Evolutionary conservation across 1,140 invertebrate species (phyloP), one percentile per base, ranked within the genome.

Genomic region (Pogonomyrmex californicus): DNA sequence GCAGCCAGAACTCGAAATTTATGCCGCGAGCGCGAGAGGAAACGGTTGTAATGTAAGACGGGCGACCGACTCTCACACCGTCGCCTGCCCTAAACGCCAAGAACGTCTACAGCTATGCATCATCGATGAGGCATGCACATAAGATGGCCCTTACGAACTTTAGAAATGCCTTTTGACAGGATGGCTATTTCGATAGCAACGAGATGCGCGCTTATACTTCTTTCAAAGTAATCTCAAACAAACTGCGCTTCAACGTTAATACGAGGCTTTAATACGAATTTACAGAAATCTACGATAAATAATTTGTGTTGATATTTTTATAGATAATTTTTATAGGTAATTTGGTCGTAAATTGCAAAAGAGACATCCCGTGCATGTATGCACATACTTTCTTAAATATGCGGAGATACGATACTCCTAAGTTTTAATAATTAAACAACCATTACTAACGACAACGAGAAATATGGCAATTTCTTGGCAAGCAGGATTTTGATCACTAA

Each of bases 51-150:
- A 86, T 70, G 76, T 65, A 76, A 47, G 56, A 89, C 76, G 70
- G 38, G 47, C 73, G 71, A 51, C 36, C 65, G 81, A 76, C 63
- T 62, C 76, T 62, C 86, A 82, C 71, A 65, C 83, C 83, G 86
- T 88, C 81, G 75, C 54, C 81, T 70, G 81, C 85, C 54, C 56
- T 70, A 62, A 65, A 73, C 41, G 78, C 71, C 54, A 10, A 12
- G 44, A 90, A 90, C 77, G 85, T 90, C 86, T 86, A 86, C 86
- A 49, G 83, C 65, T 83, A 76, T 88, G 47, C 78, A 47, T 68
- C 58, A 54, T 41, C 62, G 47, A 81, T 77, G 87, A 90, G 76
- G 77, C 79, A 90, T 87, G 78, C 75, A 77, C 41, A 68, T 56
- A 38, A 65, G 30, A 41, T 14, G 58, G 14, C 60, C 66, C 83